Conservation (phyloP, 2,113 vertebrate species). For the Muntiacus reevesi region DNA sequence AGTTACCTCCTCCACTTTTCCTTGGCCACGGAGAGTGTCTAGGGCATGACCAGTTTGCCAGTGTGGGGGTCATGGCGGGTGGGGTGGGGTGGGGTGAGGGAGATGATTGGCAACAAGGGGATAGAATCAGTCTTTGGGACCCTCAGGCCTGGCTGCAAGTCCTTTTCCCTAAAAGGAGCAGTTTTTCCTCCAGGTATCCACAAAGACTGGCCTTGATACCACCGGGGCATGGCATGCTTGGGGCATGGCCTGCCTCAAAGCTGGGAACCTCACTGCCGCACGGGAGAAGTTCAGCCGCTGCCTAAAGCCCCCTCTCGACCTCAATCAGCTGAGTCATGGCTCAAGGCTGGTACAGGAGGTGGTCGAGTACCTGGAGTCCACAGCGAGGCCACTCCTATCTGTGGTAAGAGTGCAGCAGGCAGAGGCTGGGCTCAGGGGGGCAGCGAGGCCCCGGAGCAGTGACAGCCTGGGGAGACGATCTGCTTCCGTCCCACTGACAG, state of each 20-base stretch:
- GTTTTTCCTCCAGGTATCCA: constrained; percentile 89
- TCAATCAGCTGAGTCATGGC: constrained; percentile 90
- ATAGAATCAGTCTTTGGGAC: background rate
- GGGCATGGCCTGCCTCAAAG: constrained; percentile 96
- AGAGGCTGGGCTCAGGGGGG: background rate
- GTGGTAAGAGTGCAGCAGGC: constrained; percentile 80
- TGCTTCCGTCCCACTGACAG: background rate
- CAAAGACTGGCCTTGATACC: constrained; percentile 94
- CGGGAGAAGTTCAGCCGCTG: constrained; percentile 94
- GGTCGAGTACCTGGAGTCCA: constrained; percentile 91
- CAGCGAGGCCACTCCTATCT: constrained; percentile 80
- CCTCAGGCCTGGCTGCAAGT: background rate
- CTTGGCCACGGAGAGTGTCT: background rate
- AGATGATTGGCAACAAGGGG: background rate
- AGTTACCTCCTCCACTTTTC: background rate
- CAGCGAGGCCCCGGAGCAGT: background rate
- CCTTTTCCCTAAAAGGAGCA: background rate
- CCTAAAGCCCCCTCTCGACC: constrained; percentile 92
- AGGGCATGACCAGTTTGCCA: background rate
- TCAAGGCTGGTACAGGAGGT: constrained; percentile 92
- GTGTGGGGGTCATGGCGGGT: too few species aligned
- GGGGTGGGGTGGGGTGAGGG: background rate
- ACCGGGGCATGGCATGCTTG: constrained; percentile 96
- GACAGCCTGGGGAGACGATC: background rate
- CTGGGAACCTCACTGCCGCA: constrained; percentile 87